Percentiles rank a stretch among this genome's conserved stretches.
Evolutionary conservation across 2,797 vertebrate species (phyloP).

Genomic region (Jordanella pulchra): DNA sequence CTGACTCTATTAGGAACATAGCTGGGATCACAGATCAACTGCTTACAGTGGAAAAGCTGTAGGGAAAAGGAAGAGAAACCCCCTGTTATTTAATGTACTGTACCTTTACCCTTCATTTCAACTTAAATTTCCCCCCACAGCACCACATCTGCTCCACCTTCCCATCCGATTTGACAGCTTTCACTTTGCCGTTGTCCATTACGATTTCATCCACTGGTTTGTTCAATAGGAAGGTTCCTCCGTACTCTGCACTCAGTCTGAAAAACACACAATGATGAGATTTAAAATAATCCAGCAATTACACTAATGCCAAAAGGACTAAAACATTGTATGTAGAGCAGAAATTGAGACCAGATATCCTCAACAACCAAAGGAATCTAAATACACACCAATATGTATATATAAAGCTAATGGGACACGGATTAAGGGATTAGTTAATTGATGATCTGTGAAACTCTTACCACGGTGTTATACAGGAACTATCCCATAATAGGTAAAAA

Average conservation of each 20-base stretch:
- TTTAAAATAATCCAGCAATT: background rate
- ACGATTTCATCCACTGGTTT: conserved; percentile 77
- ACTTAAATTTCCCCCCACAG: background rate
- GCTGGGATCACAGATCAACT: conserved; percentile 82
- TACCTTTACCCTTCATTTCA: background rate
- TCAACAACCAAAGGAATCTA: background rate
- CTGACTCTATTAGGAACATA: conserved; percentile 76
- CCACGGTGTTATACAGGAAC: background rate
- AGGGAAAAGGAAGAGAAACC: background rate
- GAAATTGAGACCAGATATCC: background rate
- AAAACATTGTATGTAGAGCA: background rate
- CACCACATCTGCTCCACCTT: conserved; percentile 46
- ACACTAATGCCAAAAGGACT: background rate
- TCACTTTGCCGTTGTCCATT: conserved; percentile 79
- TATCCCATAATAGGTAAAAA: background rate
- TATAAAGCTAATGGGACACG: background rate
- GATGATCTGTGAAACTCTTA: background rate
- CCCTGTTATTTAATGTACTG: background rate
- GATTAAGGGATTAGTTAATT: background rate
- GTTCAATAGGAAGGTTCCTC: conserved; percentile 77
- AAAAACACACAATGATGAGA: conserved; percentile 25
- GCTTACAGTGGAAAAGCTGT: conserved; percentile 81
- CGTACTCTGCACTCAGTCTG: conserved; percentile 79
- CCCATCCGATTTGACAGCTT: conserved; percentile 78
- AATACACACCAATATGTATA: background rate